A percentile compares a stretch with the other conserved stretches of the same genome.
Conservation (phyloP, 2,888 invertebrate species). For the Alloplasta piceator region DNA sequence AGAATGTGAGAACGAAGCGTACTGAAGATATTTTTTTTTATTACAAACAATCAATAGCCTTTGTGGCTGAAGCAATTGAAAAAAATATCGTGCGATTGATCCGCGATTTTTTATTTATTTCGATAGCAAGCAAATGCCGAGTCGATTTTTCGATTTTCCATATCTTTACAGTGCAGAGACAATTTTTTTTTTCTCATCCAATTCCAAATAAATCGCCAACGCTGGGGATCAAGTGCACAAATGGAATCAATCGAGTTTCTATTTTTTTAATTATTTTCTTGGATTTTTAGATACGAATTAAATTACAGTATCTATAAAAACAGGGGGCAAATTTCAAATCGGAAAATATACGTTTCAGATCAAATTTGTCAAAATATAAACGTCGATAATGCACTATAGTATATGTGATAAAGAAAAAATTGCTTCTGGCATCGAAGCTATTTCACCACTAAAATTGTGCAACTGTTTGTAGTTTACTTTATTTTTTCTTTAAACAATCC, state of each 20-base stretch:
- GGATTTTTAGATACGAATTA: constrained; percentile 53
- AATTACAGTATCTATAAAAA: constrained; percentile 50
- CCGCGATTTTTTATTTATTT: constrained; percentile 7
- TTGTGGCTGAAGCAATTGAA: constrained; percentile 21
- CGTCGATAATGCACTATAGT: background rate
- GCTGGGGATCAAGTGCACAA: constrained; percentile 41
- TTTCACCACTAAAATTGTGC: constrained; percentile 30
- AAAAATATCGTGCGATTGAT: background rate
- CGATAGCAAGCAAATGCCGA: constrained; percentile 41
- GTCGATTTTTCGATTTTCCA: constrained; percentile 59
- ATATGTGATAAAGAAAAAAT: constrained; percentile 15
- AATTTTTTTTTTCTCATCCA: constrained; percentile 45
- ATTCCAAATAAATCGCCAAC: no score
- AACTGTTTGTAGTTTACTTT: constrained; percentile 10
- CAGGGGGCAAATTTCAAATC: constrained; percentile 49
- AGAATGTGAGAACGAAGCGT: constrained; percentile 21
- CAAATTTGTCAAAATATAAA: constrained; percentile 16
- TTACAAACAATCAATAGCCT: constrained; percentile 9
- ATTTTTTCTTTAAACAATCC: constrained; percentile 18
- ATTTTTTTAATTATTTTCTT: constrained; percentile 42
- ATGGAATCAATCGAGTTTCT: constrained; percentile 40
- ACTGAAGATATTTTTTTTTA: constrained; percentile 14
- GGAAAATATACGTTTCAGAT: constrained; percentile 38
- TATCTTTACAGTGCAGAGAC: constrained; percentile 73
- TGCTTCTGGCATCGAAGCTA: no score